Percentiles rank a stretch among this genome's conserved stretches.
Conservation (phyloP, 2,888 invertebrate species). For the Zygogramma bicolorata region DNA sequence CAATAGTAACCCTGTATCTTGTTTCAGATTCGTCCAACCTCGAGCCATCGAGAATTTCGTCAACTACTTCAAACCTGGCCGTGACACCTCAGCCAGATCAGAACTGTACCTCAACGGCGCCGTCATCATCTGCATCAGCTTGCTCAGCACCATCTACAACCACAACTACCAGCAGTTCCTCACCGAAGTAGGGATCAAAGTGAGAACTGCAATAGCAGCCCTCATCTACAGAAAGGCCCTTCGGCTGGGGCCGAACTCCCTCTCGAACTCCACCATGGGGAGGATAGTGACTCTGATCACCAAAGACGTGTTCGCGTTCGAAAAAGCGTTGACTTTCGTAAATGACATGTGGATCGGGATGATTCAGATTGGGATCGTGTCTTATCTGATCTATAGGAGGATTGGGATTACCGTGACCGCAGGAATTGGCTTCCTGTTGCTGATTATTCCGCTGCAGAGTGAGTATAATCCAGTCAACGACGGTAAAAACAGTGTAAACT, state of each 20-base stretch:
- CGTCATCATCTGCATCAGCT: slow-evolving; percentile 78
- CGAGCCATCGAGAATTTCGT: slow-evolving; percentile 53
- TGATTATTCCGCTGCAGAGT: slow-evolving; percentile 66
- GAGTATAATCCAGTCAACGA: no score
- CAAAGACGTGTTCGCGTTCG: slow-evolving; percentile 93
- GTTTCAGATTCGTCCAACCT: slow-evolving; percentile 56
- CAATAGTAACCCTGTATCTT: neutral
- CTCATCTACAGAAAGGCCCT: slow-evolving; percentile 79
- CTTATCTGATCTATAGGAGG: slow-evolving; percentile 79
- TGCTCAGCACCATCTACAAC: slow-evolving; percentile 74
- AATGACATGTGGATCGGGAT: slow-evolving; percentile 95
- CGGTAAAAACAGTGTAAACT: no score
- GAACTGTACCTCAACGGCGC: slow-evolving; percentile 80
- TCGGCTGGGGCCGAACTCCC: slow-evolving; percentile 66
- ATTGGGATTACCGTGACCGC: slow-evolving; percentile 69
- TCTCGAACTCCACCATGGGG: slow-evolving; percentile 78
- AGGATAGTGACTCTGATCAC: slow-evolving; percentile 88
- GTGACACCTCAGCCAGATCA: slow-evolving; percentile 44
- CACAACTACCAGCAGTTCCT: slow-evolving; percentile 83
- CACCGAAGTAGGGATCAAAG: slow-evolving; percentile 79
- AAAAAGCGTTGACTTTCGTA: slow-evolving; percentile 85
- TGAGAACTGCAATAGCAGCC: slow-evolving; percentile 84
- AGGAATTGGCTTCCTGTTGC: slow-evolving; percentile 69
- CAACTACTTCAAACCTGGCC: slow-evolving; percentile 50
- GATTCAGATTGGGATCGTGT: slow-evolving; percentile 82